These are phyloP conservation scores for Bagarius yarrelli DNA, from an alignment of 2,113 vertebrate genomes.

Conservation along the genomic window DNA sequence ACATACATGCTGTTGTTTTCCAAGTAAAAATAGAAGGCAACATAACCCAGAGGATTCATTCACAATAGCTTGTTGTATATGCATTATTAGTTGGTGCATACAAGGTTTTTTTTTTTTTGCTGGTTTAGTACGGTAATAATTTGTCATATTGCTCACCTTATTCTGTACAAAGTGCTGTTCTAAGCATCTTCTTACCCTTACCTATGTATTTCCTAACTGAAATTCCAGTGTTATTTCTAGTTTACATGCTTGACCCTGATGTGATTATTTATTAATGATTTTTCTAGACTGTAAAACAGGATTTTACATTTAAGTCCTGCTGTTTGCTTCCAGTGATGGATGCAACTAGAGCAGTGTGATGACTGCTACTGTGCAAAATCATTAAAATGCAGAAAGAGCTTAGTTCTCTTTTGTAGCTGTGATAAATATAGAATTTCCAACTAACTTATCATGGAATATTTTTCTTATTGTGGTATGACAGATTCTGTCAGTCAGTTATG, in stretches of 20 bases:
- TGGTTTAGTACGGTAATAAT: slow-evolving; percentile 44
- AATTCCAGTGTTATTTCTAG: slow-evolving; percentile 26
- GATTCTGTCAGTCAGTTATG: background rate
- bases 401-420: background rate
- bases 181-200: slow-evolving; percentile 45
- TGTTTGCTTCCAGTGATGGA: background rate
- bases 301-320: slow-evolving; percentile 1
- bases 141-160: slow-evolving; percentile 1
- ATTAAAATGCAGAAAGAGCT: background rate
- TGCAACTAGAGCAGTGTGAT: background rate
- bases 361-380: background rate
- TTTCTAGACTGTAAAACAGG: slow-evolving; percentile 41
- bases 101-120: background rate
- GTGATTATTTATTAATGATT: too few relatives aligned
- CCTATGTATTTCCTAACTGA: slow-evolving; percentile 46
- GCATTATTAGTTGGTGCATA: slow-evolving; percentile 34
- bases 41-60: slow-evolving; percentile 1
- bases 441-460: slow-evolving; percentile 1
- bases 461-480: background rate
- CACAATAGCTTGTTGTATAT: slow-evolving; percentile 12
- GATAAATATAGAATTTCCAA: background rate
- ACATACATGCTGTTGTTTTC: slow-evolving; percentile 1
- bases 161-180: slow-evolving; percentile 22
- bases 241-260: slow-evolving; percentile 35
- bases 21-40: background rate